A percentile compares a stretch with the other conserved stretches of the same genome.
phyloP scores from a whole-genome alignment of 2,888 invertebrate genomes.

The Mesorhabditis spiculigera region DNA sequence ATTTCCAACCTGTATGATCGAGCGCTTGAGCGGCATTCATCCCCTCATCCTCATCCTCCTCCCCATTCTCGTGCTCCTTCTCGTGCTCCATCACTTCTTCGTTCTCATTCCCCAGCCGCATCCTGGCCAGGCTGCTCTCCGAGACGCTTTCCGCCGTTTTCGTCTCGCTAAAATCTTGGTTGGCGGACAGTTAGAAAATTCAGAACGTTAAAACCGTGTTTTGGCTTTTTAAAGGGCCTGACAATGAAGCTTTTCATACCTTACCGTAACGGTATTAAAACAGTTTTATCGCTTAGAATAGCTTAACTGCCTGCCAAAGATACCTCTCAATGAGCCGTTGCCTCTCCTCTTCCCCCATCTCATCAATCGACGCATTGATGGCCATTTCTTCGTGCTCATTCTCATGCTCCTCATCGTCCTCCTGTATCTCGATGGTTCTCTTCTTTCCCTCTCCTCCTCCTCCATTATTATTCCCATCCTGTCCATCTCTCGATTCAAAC shows the following conservation, averaged over 20 bases:
- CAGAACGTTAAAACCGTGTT: too few species aligned
- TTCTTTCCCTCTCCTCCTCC: conserved; percentile 11
- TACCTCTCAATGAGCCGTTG: too few species aligned
- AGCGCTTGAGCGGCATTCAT: conserved; percentile 1
- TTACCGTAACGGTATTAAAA: too few species aligned
- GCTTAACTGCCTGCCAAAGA: too few species aligned
- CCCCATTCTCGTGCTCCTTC: conserved; percentile 12
- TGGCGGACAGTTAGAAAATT: too few species aligned
- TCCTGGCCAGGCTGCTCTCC: background rate
- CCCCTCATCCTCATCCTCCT: conserved; percentile 13
- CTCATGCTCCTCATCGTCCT: background rate
- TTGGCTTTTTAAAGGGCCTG: too few species aligned
- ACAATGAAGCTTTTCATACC: too few species aligned
- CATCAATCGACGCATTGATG: too few species aligned
- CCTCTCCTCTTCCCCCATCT: too few species aligned
- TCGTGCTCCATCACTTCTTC: conserved; percentile 12
- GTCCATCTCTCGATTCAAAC: conserved; percentile 33
- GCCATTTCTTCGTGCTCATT: background rate
- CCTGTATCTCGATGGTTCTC: conserved; percentile 7
- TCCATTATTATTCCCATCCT: conserved; percentile 9
- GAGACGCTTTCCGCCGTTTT: background rate
- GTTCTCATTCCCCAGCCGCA: background rate
- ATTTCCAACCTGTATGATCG: background rate
- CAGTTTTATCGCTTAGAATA: too few species aligned
- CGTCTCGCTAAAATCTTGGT: background rate